phyloP scores from a whole-genome alignment of 2,888 invertebrate genomes.

The Automeris io region DNA sequence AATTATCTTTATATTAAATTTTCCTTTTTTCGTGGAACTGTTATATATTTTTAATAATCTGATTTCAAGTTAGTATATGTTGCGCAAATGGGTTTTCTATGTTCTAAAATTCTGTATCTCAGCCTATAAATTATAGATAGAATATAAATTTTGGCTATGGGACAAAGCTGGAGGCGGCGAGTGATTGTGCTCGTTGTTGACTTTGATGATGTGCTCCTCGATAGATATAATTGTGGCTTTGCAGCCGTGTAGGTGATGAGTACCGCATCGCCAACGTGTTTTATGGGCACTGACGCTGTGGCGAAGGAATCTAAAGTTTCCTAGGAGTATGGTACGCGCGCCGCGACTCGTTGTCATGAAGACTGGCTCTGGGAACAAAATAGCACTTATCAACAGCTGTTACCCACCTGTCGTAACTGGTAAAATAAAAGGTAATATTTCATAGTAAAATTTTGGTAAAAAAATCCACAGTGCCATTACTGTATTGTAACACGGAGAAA shows the following conservation, averaged over 20 bases:
- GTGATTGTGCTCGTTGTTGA: slow-evolving; percentile 6
- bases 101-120: too few species aligned
- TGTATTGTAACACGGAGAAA: too few species aligned
- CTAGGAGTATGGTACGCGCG: slow-evolving; percentile 9
- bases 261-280: slow-evolving; percentile 15
- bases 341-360: slow-evolving; percentile 11
- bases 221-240: slow-evolving; percentile 12
- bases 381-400: not conserved
- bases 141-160: not conserved
- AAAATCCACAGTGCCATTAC: not conserved
- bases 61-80: too few species aligned
- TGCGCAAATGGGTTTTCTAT: too few species aligned
- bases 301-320: slow-evolving; percentile 14
- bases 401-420: too few species aligned
- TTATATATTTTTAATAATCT: too few species aligned
- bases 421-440: not conserved
- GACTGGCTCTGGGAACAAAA: slow-evolving; percentile 6
- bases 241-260: slow-evolving; percentile 11
- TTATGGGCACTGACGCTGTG: slow-evolving; percentile 9
- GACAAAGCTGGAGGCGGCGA: not conserved
- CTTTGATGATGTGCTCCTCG: slow-evolving; percentile 12
- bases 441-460: not conserved
- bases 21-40: too few species aligned
- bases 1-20: too few species aligned
- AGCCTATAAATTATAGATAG: not conserved